Percentiles rank a stretch among this genome's conserved stretches.
phyloP scores from a whole-genome alignment of 2,888 invertebrate species.

The Oeneis ivallda region DNA sequence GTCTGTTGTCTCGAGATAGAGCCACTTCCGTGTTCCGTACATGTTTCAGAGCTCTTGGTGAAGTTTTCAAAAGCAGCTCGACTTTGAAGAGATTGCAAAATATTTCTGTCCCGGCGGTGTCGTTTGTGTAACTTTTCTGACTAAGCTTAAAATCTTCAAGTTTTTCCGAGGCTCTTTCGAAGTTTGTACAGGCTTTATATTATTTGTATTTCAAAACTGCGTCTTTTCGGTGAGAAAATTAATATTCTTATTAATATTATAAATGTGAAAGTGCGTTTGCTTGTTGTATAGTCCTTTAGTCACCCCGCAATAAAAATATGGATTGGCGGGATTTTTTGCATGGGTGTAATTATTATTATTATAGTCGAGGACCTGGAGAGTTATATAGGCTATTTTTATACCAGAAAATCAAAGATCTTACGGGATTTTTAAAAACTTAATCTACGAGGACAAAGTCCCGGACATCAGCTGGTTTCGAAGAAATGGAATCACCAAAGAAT shows the following conservation, averaged over 20 bases:
- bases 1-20: constrained; percentile 21
- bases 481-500: too few species aligned
- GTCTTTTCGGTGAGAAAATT: background rate
- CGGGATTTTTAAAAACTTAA: too few species aligned
- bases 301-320: too few species aligned
- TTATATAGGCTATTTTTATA: too few species aligned
- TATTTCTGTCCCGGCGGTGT: constrained; percentile 70
- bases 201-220: constrained; percentile 15
- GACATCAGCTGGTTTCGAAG: too few species aligned
- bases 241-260: background rate
- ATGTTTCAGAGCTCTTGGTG: constrained; percentile 20
- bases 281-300: too few species aligned
- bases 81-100: constrained; percentile 70
- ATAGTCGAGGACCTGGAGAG: too few species aligned
- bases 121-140: constrained; percentile 73
- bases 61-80: constrained; percentile 54
- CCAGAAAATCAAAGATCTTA: too few species aligned
- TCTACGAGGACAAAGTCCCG: too few species aligned
- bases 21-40: constrained; percentile 19
- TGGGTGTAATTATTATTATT: too few species aligned
- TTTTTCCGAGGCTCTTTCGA: constrained; percentile 27
- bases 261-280: too few species aligned
- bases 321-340: too few species aligned
- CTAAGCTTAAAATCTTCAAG: constrained; percentile 67
- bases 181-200: constrained; percentile 21